Evolutionary conservation across 1,140 invertebrate genomes (phyloP), one percentile per base, ranked within the genome.

Genomic region (Globodera rostochiensis): DNA sequence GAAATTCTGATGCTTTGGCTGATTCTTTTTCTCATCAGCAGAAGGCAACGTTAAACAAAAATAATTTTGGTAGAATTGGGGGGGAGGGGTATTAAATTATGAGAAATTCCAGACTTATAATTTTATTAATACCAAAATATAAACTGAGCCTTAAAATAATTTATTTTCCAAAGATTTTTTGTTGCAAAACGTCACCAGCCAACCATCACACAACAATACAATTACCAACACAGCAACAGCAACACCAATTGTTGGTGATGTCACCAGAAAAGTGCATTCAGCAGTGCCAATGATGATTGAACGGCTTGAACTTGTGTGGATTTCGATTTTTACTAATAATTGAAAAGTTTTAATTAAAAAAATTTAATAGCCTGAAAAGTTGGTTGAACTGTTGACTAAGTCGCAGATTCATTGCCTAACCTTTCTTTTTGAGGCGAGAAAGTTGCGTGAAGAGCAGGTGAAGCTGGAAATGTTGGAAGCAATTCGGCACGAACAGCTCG

Each of bases 391-490:
- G 36, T 36, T 3, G 36, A 36, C 1, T 36, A 36, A 36, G 36
- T 36, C 36, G 36, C 36, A 36, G 36, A 25, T 36, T 36, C 36
- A 36, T 36, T 36, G 36, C 36, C 36, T 36, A 36, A 36, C 36
- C 36, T 36, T 36, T 36, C 36, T 9, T 45, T 47, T 77, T 64
- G 25, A 78, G 77, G 77, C 77, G 46, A 25, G 77, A 47, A 53
- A 64, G 19, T 8, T 78, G 25, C 64, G 77, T 4, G 77, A 78
- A 49, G 77, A 78, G 21, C 77, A 78, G 25, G 36, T 78, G 49
- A 78, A 78, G 46, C 25, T 78, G 13, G 77, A 78, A 69, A 78
- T 78, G 77, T 45, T 78, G 77, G 77, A 78, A 69, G 77, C 77
- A 9, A 70, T 78, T 49, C 66, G 77, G 11, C 25, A 49, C 11